Base-by-base conservation (phyloP, 2,888 invertebrate species). In the Drosophila rellima region DNA sequence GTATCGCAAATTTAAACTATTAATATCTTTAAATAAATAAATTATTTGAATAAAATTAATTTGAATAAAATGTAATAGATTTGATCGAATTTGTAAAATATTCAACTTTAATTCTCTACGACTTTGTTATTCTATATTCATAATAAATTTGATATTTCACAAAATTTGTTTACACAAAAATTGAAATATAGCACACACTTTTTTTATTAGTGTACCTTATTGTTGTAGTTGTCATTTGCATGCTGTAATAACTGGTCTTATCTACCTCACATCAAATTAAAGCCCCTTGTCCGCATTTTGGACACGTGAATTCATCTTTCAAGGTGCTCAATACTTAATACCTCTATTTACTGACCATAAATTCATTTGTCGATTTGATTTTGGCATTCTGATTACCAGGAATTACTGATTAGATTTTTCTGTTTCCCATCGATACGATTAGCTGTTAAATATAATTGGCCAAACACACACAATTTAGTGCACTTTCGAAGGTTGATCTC, bases 351-450 rank as follows among this genome's bases (percentile, higher is more conserved):
- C 33, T 56, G 18, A 35, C 60, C 55, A 63, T 74, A 78, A 78
- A 74, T 42, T 39, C 29, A 33, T 66, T 55, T 75, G 50, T 17
- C 57, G 52, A 71, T 64, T 71, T 81, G 78, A 78, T 84, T 84
- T 72, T 74, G 17, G 23, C 29, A 44, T 57, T 42, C 50, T 57
- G 89, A 89, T 84, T 80, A 81, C 33, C 17, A 33, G 29, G 17
- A 66, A 64, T 44, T 44, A 40, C 71, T 69, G 84, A 84, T 84
- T 78, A 84, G 88, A 89, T 87, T 78, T 65, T 45, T 48, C 13
- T 15, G n/a, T 23, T 18, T 23, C 5, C 40, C 15, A 11, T 44
- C 3, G 52, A 3, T 3, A 7, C 31, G 77, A 75, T 71, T 61
- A 61, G 52, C 37, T 39, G 2, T 7, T 17, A 40, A 17, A 1